Conservation (phyloP, 1,140 invertebrate species). For the Cyphomyrmex costatus region DNA sequence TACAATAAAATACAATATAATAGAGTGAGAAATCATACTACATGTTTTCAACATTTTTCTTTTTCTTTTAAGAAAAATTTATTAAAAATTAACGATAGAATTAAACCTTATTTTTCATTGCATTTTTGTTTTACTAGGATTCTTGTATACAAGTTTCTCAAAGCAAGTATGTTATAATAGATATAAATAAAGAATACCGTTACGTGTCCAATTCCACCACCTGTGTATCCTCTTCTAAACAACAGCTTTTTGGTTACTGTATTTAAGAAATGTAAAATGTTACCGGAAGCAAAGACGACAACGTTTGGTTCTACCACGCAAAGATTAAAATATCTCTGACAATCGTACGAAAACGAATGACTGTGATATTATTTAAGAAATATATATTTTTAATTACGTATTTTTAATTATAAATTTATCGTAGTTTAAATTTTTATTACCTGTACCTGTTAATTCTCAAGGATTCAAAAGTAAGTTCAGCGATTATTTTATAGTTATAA, state of each 20-base stretch:
- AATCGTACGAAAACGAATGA: slow-evolving; percentile 96
- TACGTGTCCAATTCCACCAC: slow-evolving; percentile 93
- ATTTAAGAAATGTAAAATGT: slow-evolving; percentile 92
- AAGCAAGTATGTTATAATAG: slow-evolving; percentile 10
- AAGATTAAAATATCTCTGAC: slow-evolving; percentile 93
- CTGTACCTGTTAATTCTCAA: no score
- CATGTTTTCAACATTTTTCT: slow-evolving; percentile 6
- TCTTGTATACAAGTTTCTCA: not conserved
- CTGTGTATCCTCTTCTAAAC: slow-evolving; percentile 91
- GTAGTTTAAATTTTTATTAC: no score
- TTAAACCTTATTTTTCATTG: slow-evolving; percentile 6
- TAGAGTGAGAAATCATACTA: not conserved
- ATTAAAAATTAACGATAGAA: slow-evolving; percentile 10
- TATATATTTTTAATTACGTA: no score
- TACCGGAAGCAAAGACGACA: slow-evolving; percentile 93
- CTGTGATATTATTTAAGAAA: slow-evolving; percentile 82
- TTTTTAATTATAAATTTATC: no score
- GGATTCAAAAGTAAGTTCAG: no score
- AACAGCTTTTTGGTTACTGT: slow-evolving; percentile 89
- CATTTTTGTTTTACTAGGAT: not conserved
- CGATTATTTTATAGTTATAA: not conserved
- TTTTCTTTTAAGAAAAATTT: not conserved
- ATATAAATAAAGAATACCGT: slow-evolving; percentile 86
- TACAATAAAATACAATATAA: no score
- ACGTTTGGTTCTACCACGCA: slow-evolving; percentile 91